Evolutionary conservation across 2,888 invertebrate genomes (phyloP), one percentile per base, ranked within the genome.

Genomic region (Eristalinus sepulchralis): DNA sequence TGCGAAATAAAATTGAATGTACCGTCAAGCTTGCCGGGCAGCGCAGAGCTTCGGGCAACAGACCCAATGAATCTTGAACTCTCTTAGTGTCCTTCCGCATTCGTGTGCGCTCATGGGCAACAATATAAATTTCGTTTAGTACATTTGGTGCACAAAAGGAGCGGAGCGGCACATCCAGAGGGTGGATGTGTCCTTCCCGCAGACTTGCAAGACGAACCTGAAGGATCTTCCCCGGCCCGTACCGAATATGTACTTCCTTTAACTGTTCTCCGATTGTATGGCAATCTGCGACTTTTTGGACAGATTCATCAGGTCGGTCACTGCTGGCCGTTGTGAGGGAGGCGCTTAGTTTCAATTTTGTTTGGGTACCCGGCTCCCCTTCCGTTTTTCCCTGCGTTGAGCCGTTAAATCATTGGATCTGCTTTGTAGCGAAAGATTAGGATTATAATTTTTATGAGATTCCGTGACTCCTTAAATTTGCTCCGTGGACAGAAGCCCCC

Each of bases 1-100:
- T 79, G 75, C 33, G 79, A 86, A 78, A 86, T 86, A 86, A 86
- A 86, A 86, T 79, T 75, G 79, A 79, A 86, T 86, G 83, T 72
- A 72, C 72, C 82, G 77, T 82, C 62, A 76, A 76, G 77, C 71
- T 67, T 55, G 72, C 22, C 22, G 17, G 47, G 72, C 68, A 39
- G 31, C 24, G 59, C 36, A 17, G 27, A n/a, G 24, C 20, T 71
- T 55, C 62, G 13, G 57, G 57, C 66, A 75, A 70, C 70, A 70
- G 83, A 59, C 57, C 79, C 68, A 33, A 63, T 20, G 71, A 81
- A 76, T 71, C 55, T 63, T 36, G 31, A 24, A 57, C 22, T 62
- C 67, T 57, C 66, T 70, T 55, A 84, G 75, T 70, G 75, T 75
- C 83, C 80, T 84, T 80, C 76, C 62, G 59, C 47, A 71, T 70